Conservation (phyloP, 2,797 vertebrate species). For the Vespertilio murinus region DNA sequence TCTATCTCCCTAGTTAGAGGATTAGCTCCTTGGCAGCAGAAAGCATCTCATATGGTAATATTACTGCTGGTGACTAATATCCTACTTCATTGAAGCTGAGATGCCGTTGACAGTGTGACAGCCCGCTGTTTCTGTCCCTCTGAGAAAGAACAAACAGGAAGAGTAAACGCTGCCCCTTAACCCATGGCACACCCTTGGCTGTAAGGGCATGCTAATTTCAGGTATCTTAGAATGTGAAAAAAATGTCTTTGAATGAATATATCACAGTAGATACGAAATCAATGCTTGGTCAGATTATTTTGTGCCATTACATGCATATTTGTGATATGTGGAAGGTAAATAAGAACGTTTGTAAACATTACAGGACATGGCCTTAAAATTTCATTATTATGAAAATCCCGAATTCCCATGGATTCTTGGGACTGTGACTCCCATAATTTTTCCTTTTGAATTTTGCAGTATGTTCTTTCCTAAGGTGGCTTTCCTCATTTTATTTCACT, state of each 20-base stretch:
- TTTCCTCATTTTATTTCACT: not conserved
- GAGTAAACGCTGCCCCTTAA: not conserved
- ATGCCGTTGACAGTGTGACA: not conserved
- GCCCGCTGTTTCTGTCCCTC: not conserved
- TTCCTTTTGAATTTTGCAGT: not conserved
- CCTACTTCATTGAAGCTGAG: not conserved
- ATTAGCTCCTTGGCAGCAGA: not conserved
- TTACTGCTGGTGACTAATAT: not conserved
- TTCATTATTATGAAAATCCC: conserved; percentile 39
- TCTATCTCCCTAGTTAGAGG: not conserved
- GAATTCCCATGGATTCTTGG: not conserved
- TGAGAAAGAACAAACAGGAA: not conserved
- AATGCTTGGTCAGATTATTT: not conserved
- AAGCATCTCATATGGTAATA: not conserved
- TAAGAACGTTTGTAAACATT: not conserved
- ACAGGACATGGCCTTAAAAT: conserved; percentile 6
- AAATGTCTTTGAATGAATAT: not conserved
- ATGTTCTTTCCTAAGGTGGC: not conserved
- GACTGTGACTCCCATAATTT: not conserved
- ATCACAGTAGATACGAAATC: not conserved
- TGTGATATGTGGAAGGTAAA: not conserved
- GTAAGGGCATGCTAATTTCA: not conserved
- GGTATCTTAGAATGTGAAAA: not conserved
- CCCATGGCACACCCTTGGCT: not conserved
- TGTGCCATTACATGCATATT: not conserved